phyloP scores from a whole-genome alignment of 2,797 vertebrate species.

The Microcaecilia unicolor region DNA sequence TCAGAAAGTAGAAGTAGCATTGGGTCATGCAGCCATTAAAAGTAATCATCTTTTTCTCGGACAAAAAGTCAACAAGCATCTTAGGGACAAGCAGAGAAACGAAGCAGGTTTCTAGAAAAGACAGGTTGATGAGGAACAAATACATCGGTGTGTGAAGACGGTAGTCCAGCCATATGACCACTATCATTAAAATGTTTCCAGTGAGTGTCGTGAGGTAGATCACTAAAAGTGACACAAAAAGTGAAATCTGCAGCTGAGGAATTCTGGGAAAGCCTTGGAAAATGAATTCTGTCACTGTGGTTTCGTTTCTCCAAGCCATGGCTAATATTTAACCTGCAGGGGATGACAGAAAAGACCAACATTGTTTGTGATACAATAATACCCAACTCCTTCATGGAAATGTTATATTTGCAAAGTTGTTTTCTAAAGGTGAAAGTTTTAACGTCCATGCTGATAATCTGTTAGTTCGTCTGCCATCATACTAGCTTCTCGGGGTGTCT shows the following conservation, averaged over 20 bases:
- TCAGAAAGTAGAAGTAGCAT: constrained; percentile 34
- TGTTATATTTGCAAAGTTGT: too few species aligned
- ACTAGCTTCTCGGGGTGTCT: too few species aligned
- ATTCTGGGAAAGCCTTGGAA: constrained; percentile 17
- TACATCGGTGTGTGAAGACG: constrained; percentile 31
- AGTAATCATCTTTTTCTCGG: constrained; percentile 25
- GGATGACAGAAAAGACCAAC: too few species aligned
- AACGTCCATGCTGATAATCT: too few species aligned
- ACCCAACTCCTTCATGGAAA: too few species aligned
- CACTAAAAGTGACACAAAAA: constrained; percentile 22
- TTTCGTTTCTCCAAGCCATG: constrained; percentile 16
- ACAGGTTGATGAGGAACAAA: constrained; percentile 32
- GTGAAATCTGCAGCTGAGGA: constrained; percentile 14
- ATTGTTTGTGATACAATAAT: too few species aligned
- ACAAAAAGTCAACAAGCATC: constrained; percentile 19
- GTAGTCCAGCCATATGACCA: constrained; percentile 14
- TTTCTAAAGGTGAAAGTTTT: too few species aligned
- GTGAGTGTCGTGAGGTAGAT: constrained; percentile 14
- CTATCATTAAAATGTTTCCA: constrained; percentile 22
- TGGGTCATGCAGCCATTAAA: constrained; percentile 27
- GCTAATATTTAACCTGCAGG: too few species aligned
- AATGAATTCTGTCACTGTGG: constrained; percentile 18
- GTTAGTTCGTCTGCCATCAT: too few species aligned
- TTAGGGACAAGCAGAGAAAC: constrained; percentile 25
- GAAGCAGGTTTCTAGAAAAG: constrained; percentile 24